Evolutionary conservation across 1,140 invertebrate genomes (phyloP).

Genomic region (Colletes latitarsis): DNA sequence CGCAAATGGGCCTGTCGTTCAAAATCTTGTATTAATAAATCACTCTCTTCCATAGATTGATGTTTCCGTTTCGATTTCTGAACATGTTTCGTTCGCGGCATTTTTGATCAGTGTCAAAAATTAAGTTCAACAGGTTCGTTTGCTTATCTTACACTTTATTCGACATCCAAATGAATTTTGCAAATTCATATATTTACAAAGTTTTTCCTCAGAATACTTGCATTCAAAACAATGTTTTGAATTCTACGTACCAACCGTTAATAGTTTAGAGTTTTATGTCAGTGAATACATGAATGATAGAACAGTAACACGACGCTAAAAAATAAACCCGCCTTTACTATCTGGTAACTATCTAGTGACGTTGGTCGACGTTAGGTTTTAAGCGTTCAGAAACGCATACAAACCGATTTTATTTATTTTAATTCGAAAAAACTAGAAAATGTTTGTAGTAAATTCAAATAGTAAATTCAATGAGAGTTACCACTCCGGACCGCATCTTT

Average conservation of each 20-base stretch:
- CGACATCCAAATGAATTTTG: neutral
- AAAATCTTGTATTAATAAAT: conserved; percentile 67
- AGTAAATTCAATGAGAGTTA: no score
- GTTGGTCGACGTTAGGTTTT: neutral
- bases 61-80: conserved; percentile 44
- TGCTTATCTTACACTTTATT: neutral
- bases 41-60: conserved; percentile 46
- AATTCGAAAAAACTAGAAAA: no score
- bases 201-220: neutral
- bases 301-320: neutral
- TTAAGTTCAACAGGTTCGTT: neutral
- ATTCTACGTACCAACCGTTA: conserved; percentile 20
- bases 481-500: no score
- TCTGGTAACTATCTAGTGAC: neutral
- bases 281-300: neutral
- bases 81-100: conserved; percentile 72
- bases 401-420: neutral
- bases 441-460: neutral
- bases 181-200: neutral
- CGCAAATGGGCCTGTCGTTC: conserved; percentile 62
- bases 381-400: conserved; percentile 19
- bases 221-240: conserved; percentile 33
- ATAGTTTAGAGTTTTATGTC: conserved; percentile 11
- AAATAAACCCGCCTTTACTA: neutral
- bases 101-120: conserved; percentile 18